Evolutionary conservation across 1,140 invertebrate genomes (phyloP), one percentile per base, ranked within the genome.

Genomic region (Aphelinus certus): DNA sequence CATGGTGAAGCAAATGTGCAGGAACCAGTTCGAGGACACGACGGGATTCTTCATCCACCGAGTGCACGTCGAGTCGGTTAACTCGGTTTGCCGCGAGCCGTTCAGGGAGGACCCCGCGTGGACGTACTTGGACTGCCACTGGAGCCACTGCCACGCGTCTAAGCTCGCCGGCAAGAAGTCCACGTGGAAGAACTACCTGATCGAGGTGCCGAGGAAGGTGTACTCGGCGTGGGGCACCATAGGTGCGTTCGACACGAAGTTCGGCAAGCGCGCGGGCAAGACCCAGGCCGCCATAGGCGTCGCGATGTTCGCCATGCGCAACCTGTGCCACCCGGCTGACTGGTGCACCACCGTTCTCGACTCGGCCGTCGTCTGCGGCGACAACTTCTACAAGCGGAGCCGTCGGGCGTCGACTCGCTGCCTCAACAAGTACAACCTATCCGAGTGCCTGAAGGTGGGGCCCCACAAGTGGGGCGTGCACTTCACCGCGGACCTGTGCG

Each of bases 21-120:
- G 73, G 0, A 88, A 88, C 73, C 73, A 80, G 7, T 76, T 67
- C 1, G 70, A 81, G 56, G 77, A 78, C 0, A 84, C 82, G 0
- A 85, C 83, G 1, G 87, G 87, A 9, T 88, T 88, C 65, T 88
- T 83, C 46, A 79, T 88, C 47, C 87, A 87, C 57, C 70, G 77
- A 7, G 61, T 88, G n/a, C 83, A 87, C 63, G 79, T 88, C 0
- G 84, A 84, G 60, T 83, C 85, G 1, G 83, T 88, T 2, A 83
- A 87, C 57, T 75, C 79, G 1, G 69, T 65, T 2, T n/a, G 78
- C 0, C 79, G 53, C 9, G 71, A 61, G 3, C 78, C 76, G 1
- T 86, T 85, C 45, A 62, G 80, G 2, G 87, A 88, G 56, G 87
- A 88, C 73, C 82, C 86, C 0, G 83, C 88, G 73, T 88, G 86